These are phyloP conservation scores for Diaprepes abbreviatus DNA, from an alignment of 2,888 invertebrate species.

Conservation along the genomic window DNA sequence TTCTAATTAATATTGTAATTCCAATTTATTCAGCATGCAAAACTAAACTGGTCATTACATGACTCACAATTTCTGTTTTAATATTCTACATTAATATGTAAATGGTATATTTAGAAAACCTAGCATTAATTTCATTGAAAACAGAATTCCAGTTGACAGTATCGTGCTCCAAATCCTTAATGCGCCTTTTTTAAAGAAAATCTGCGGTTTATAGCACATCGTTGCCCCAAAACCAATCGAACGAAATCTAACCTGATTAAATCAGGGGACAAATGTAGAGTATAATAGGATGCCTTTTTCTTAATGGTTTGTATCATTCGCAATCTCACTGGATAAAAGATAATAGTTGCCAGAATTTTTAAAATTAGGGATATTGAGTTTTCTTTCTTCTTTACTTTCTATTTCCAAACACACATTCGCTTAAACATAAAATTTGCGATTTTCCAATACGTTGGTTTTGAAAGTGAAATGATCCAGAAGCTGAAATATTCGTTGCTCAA, in stretches of 20 bases:
- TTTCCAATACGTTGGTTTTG: conserved; percentile 24
- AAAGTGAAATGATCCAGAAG: conserved; percentile 7
- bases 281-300: conserved; percentile 4
- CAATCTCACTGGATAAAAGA: conserved; percentile 12
- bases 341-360: conserved; percentile 7
- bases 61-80: no score
- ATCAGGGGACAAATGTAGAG: conserved; percentile 7
- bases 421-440: conserved; percentile 31
- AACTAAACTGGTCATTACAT: no score
- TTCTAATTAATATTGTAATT: no score
- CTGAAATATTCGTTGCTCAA: not conserved
- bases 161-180: not conserved
- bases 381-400: conserved; percentile 9
- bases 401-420: conserved; percentile 33
- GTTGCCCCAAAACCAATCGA: not conserved
- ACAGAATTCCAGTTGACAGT: not conserved
- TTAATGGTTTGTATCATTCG: conserved; percentile 3
- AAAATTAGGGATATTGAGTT: conserved; percentile 1
- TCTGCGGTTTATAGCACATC: conserved; percentile 2
- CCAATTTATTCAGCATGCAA: no score
- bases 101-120: not conserved
- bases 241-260: not conserved
- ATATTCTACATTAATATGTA: no score
- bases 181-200: not conserved
- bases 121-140: not conserved